These are phyloP conservation scores for Grantiella picta DNA, from an alignment of 2,113 vertebrate genomes.

Conservation along the genomic window DNA sequence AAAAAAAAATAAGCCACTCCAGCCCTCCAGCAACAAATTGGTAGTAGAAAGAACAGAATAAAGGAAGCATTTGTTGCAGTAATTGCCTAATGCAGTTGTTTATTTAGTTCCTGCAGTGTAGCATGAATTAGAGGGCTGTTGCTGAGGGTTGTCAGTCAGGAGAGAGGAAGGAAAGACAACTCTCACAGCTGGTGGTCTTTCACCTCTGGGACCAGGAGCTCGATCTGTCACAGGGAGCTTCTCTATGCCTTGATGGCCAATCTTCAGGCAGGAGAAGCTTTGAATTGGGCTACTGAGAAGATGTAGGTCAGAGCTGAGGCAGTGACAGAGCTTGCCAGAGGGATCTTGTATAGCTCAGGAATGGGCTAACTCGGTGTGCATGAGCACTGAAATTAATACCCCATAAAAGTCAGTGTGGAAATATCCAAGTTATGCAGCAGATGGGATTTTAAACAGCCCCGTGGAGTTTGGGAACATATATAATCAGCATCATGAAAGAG, in stretches of 20 bases:
- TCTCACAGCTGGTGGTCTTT: neutral
- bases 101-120: neutral
- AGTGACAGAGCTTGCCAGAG: neutral
- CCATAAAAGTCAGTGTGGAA: neutral
- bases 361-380: neutral
- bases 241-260: rapidly evolving
- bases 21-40: neutral
- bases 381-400: neutral
- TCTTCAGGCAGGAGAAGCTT: neutral
- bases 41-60: neutral
- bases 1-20: neutral
- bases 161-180: neutral
- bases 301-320: conserved; percentile 12
- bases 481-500: neutral
- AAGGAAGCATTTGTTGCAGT: conserved; percentile 14
- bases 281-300: neutral
- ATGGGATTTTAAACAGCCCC: neutral
- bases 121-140: neutral
- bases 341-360: neutral
- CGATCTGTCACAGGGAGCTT: neutral
- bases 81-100: conserved; percentile 38
- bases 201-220: neutral
- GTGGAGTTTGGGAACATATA: neutral
- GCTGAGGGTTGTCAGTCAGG: neutral
- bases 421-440: neutral